Percentiles rank a stretch among this genome's conserved stretches.
phyloP scores from a whole-genome alignment of 2,888 invertebrate species.

The Acanthacorydalis orientalis region DNA sequence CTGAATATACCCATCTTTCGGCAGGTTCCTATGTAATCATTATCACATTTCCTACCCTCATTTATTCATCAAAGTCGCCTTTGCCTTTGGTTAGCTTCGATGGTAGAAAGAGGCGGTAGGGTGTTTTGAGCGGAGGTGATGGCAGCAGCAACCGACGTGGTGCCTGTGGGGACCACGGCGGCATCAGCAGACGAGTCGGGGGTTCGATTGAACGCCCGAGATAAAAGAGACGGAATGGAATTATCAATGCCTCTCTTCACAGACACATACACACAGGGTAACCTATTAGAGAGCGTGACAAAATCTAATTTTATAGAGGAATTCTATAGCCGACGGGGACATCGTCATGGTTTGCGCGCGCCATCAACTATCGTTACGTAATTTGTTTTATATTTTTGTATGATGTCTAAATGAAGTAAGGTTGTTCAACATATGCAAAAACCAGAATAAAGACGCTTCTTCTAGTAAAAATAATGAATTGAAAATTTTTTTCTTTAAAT shows the following conservation, averaged over 20 bases:
- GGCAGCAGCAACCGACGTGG: neutral
- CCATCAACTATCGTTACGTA: no score
- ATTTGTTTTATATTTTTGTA: no score
- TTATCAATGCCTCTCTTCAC: neutral
- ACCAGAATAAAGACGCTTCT: no score
- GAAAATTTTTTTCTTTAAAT: no score
- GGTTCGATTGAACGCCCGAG: neutral
- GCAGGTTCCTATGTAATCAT: constrained; percentile 1
- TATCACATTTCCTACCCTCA: constrained; percentile 2
- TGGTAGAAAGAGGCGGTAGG: neutral
- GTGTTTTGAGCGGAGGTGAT: neutral
- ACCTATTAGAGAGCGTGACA: neutral
- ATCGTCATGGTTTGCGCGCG: no score
- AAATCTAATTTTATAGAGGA: neutral
- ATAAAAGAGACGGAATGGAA: neutral
- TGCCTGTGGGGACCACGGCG: neutral
- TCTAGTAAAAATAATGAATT: no score
- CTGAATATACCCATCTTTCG: neutral
- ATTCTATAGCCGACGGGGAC: no score
- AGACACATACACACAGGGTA: neutral
- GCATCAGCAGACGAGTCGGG: neutral
- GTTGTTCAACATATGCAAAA: no score
- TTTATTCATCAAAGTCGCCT: constrained; percentile 2
- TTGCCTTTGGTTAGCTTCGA: neutral
- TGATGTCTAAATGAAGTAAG: no score